Evolutionary conservation across 1,140 invertebrate species (phyloP), one percentile per base, ranked within the genome.

Genomic region (Drosophila mojavensis): DNA sequence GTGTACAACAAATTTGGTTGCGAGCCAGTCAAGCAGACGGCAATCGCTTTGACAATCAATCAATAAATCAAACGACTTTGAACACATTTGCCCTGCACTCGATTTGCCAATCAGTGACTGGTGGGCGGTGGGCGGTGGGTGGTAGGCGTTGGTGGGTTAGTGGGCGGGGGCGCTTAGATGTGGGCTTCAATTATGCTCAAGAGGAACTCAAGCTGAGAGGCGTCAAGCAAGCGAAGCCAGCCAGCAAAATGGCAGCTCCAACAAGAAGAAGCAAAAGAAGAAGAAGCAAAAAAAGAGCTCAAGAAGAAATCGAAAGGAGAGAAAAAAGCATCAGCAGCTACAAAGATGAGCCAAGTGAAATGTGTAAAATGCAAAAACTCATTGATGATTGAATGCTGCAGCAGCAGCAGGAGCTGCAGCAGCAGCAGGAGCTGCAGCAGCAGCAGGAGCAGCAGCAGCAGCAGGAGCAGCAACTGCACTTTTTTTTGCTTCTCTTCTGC

Each of bases 311-410:
- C 7, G 41, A 43, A 15, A 15, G 15, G 64, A 66, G 66, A 71
- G 50, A 41, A 75, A 83, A 71, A 54, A 72, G 62, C 58, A 68
- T 26, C 47, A 53, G 33, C 54, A 63, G 51, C 76, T 63, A 59
- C 43, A 41, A 55, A 68, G 64, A 68, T 67, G 78, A 84, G 63
- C 81, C 67, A 71, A 88, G 75, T 84, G 74, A 88, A 89, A 88
- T 81, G 84, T 84, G 85, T 89, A 88, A 88, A 86, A 90, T 89
- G 77, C 71, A 86, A 77, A 88, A 86, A 77, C 82, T 83, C 79
- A 88, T 88, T 88, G 83, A 89, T 88, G 84, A 88, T 78, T 88
- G 84, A 89, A 88, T 78, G 78, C 78, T 75, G 61, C 63, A 58
- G 63, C 47, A 72, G 56, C 15, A 68, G 48, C 33, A 71, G 39